Percentiles rank a stretch among this genome's conserved stretches.
Conservation (phyloP, 2,113 vertebrate genomes). For the Callochromis pleurospilus region DNA sequence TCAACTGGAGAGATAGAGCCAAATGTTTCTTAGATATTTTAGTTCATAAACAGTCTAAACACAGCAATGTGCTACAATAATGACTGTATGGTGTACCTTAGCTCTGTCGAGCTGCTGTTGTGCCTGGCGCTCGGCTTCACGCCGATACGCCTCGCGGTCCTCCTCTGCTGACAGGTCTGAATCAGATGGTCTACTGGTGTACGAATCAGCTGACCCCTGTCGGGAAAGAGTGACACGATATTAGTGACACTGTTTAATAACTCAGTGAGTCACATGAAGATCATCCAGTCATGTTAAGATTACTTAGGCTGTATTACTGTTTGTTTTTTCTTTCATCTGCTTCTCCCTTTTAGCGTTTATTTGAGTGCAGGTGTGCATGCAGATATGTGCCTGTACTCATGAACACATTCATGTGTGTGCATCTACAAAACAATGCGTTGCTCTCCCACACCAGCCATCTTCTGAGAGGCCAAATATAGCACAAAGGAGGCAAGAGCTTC, state of each 20-base stretch:
- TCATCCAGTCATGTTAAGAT: not conserved
- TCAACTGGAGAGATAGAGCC: not conserved
- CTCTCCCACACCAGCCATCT: conserved; percentile 64
- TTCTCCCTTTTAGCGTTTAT: not conserved
- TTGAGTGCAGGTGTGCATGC: conserved; percentile 35
- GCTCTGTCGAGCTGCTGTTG: conserved; percentile 94
- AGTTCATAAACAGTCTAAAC: not conserved
- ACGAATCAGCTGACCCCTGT: conserved; percentile 95
- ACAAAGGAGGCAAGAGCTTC: conserved; percentile 62
- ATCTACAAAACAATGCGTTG: conserved; percentile 35
- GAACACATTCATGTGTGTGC: conserved; percentile 10
- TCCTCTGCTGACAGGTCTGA: conserved; percentile 97
- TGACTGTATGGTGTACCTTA: conserved; percentile 71
- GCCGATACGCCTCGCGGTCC: conserved; percentile 91
- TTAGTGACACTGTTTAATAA: not conserved
- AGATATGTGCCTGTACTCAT: conserved; percentile 27
- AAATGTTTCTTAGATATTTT: not conserved
- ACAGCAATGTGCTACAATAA: not conserved
- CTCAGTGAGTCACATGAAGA: not conserved
- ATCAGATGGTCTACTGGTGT: conserved; percentile 96
- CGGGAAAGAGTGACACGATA: not conserved
- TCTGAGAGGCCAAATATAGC: conserved; percentile 68
- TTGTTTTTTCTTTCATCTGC: not conserved
- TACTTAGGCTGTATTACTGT: not conserved
- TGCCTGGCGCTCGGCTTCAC: conserved; percentile 93